phyloP scores from a whole-genome alignment of 2,888 invertebrate species.

The Zelleria hepariella region DNA sequence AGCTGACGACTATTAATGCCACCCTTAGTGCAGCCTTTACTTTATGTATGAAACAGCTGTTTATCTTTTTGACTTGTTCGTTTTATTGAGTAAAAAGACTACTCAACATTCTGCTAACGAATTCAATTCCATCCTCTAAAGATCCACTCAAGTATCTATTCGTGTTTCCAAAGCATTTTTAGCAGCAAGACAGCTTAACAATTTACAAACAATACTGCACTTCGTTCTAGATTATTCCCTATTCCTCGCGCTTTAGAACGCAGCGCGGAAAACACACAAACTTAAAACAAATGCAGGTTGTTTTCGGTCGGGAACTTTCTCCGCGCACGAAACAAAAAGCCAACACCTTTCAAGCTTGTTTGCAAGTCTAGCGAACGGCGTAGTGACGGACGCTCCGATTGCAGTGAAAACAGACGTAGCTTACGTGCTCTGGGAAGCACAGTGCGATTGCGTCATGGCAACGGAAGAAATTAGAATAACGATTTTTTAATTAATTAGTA shows the following conservation, averaged over 20 bases:
- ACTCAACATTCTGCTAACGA: too few species aligned
- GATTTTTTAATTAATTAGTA: too few species aligned
- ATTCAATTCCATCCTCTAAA: too few species aligned
- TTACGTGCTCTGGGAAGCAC: background rate
- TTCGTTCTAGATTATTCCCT: background rate
- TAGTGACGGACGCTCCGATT: background rate
- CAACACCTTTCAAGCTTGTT: background rate
- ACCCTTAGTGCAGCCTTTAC: too few species aligned
- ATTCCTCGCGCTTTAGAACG: background rate
- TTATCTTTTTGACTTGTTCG: too few species aligned
- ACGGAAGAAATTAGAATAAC: background rate
- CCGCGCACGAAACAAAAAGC: background rate
- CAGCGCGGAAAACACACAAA: background rate
- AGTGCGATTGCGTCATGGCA: background rate
- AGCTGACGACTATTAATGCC: too few species aligned
- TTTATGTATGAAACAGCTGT: too few species aligned
- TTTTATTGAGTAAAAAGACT: too few species aligned
- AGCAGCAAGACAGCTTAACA: background rate
- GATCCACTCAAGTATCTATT: background rate
- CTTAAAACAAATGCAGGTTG: background rate
- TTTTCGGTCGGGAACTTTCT: background rate
- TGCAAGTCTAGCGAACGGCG: background rate
- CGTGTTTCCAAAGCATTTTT: background rate
- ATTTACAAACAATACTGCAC: background rate
- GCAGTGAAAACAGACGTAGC: background rate